Evolutionary conservation across 1,140 invertebrate genomes (phyloP).

Genomic region (Bombus waltoni): DNA sequence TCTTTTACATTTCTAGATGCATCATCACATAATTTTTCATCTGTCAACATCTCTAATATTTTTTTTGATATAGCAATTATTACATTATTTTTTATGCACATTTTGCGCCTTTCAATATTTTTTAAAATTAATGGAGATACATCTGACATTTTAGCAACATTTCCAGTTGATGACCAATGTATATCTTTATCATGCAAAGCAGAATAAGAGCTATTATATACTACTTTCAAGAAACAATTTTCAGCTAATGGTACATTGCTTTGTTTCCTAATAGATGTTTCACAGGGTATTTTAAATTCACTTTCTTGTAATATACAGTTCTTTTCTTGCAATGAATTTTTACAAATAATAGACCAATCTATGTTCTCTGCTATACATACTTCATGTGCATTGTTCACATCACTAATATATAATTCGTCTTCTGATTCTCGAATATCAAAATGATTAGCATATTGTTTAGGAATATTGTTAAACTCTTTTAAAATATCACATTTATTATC

Average conservation of each 20-base stretch:
- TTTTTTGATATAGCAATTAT: not conserved
- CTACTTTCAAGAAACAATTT: conserved; percentile 21
- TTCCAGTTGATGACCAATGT: conserved; percentile 23
- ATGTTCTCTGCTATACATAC: conserved; percentile 31
- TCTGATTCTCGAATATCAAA: conserved; percentile 8
- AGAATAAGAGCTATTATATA: conserved; percentile 16
- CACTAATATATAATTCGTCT: not conserved
- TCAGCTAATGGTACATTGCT: not conserved
- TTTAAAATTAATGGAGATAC: not conserved
- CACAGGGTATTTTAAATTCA: not conserved
- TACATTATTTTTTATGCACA: not conserved
- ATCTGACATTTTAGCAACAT: conserved; percentile 1
- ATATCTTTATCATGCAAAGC: conserved; percentile 11
- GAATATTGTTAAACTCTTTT: not conserved
- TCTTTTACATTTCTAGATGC: not conserved
- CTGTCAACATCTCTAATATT: not conserved
- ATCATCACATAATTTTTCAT: not conserved
- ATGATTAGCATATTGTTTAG: conserved; percentile 5
- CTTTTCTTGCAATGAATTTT: not conserved
- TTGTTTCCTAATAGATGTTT: not conserved
- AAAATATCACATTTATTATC: not conserved
- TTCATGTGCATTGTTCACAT: conserved; percentile 3
- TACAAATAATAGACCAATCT: conserved; percentile 52
- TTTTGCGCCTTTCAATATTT: not conserved
- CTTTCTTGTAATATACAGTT: not conserved